Evolutionary conservation across 2,797 vertebrate genomes (phyloP).

Genomic region (Loriculus beryllinus): DNA sequence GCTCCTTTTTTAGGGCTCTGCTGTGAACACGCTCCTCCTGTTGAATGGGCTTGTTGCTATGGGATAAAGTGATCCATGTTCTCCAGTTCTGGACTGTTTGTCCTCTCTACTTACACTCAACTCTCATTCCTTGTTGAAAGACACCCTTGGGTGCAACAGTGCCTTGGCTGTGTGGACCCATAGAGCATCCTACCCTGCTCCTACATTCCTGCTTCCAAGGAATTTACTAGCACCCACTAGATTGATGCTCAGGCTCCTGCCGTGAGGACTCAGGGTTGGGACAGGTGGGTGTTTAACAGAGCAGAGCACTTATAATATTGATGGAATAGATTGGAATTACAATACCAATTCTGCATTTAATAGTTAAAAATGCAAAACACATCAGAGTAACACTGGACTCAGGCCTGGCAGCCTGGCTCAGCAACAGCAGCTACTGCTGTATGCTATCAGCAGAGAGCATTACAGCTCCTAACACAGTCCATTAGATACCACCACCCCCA

Average conservation of each 20-base stretch:
- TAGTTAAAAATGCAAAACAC: not conserved
- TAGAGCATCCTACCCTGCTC: not conserved
- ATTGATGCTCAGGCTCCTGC: not conserved
- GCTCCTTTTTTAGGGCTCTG: constrained; percentile 55
- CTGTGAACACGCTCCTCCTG: constrained; percentile 43
- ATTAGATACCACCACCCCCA: not conserved
- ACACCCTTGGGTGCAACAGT: accelerated
- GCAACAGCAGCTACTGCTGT: not conserved
- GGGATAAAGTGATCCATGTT: not conserved
- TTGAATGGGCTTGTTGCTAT: constrained; percentile 60
- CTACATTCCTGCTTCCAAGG: not conserved
- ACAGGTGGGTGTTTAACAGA: no score
- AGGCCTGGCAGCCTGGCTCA: not conserved
- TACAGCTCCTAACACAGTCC: not conserved
- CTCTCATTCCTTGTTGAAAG: not conserved
- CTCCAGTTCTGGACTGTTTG: not conserved
- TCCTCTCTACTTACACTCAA: not conserved
- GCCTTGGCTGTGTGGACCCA: accelerated
- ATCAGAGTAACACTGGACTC: accelerated
- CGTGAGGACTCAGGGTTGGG: not conserved
- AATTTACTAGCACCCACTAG: not conserved
- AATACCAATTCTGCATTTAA: not conserved
- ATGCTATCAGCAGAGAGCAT: not conserved
- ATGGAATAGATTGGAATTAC: not conserved
- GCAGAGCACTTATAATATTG: accelerated